Conservation (phyloP, 2,888 invertebrate genomes). For the Bimastos eiseni region DNA sequence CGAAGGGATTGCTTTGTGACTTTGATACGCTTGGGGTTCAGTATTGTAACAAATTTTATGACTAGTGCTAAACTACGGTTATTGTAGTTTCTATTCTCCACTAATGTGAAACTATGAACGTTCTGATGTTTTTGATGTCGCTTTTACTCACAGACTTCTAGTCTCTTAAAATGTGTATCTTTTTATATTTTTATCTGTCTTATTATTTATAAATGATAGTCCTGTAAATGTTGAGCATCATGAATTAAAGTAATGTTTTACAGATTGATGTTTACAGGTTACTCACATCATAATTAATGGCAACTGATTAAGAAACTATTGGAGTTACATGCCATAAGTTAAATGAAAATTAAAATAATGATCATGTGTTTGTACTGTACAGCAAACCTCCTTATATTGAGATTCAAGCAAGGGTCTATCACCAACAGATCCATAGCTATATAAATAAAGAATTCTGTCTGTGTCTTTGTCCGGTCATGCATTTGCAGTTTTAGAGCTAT, state of each 20-base stretch:
- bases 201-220: constrained; percentile 13
- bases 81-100: constrained; percentile 4
- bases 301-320: neutral
- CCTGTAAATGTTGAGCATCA: neutral
- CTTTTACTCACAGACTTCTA: constrained; percentile 13
- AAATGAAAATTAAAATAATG: too few species aligned
- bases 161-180: neutral
- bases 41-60: neutral
- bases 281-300: neutral
- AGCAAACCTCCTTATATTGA: too few species aligned
- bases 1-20: neutral
- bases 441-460: too few species aligned
- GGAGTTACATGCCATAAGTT: too few species aligned
- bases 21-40: neutral
- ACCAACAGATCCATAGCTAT: too few species aligned
- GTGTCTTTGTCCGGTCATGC: too few species aligned
- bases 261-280: neutral
- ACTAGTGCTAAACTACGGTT: neutral
- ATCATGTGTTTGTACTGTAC: too few species aligned
- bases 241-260: neutral
- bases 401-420: too few species aligned
- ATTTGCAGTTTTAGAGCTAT: too few species aligned
- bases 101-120: neutral
- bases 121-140: constrained; percentile 13
- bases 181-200: constrained; percentile 6